Percentiles rank a stretch among this genome's conserved stretches.
phyloP scores from a whole-genome alignment of 2,113 vertebrate genomes.

The Leucoraja erinaceus region DNA sequence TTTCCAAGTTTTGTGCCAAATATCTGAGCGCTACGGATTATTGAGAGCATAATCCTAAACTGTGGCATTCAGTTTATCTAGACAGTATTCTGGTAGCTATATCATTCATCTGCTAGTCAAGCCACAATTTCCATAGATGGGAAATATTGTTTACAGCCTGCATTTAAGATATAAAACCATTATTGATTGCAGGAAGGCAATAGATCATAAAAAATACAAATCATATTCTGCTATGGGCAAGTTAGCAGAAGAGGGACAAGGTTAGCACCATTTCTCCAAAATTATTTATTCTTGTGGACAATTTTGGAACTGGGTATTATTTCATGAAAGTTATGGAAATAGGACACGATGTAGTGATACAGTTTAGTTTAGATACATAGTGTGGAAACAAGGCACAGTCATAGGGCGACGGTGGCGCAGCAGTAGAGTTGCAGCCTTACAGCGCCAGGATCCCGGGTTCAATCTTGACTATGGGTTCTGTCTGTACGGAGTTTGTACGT shows the following conservation, averaged over 20 bases:
- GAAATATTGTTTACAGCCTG: neutral
- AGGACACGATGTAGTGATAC: neutral
- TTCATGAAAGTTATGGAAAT: neutral
- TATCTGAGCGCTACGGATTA: neutral
- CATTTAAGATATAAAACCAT: neutral
- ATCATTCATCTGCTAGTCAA: neutral
- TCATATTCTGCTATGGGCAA: neutral
- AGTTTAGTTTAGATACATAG: too few relatives aligned
- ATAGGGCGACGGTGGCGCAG: too few relatives aligned
- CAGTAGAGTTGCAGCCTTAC: too few relatives aligned
- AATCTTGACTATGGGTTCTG: too few relatives aligned
- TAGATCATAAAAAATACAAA: neutral
- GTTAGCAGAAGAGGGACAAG: neutral
- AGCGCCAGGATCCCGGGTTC: too few relatives aligned
- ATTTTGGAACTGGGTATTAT: too few relatives aligned
- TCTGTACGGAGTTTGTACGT: too few relatives aligned
- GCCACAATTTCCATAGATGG: neutral
- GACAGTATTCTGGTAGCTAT: constrained; percentile 13
- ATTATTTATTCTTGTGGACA: neutral
- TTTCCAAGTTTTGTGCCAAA: constrained; percentile 14
- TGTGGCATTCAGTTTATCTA: neutral
- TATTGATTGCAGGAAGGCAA: neutral
- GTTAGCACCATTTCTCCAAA: neutral
- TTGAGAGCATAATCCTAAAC: constrained; percentile 13
- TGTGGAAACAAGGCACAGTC: too few relatives aligned